A percentile compares a stretch with the other conserved stretches of the same genome.
These are phyloP conservation scores for Platorchestia sp. DNA, from an alignment of 1,140 invertebrate genomes.

Conservation along the genomic window DNA sequence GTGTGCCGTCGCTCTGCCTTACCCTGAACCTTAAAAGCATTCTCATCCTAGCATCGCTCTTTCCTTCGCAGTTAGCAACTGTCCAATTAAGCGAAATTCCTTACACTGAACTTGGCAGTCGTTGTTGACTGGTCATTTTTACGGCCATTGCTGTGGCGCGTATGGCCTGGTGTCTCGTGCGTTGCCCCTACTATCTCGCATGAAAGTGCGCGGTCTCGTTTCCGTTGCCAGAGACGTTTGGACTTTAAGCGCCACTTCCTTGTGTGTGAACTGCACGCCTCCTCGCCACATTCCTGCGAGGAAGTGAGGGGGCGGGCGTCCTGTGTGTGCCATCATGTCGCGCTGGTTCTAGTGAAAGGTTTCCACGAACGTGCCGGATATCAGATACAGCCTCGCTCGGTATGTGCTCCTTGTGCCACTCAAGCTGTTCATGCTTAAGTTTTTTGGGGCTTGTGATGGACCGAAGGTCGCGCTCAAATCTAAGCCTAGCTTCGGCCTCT, in stretches of 20 bases:
- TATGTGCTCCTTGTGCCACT: not conserved
- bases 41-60: not conserved
- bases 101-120: not conserved
- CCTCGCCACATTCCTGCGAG: not conserved
- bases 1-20: not conserved
- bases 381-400: not conserved
- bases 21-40: not conserved
- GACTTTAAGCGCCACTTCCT: not conserved
- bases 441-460: not conserved
- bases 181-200: not conserved
- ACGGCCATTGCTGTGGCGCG: not conserved
- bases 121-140: not conserved
- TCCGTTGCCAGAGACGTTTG: not conserved
- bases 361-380: not conserved
- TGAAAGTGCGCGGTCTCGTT: slow-evolving; percentile 4
- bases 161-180: not conserved
- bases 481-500: not conserved
- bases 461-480: not conserved
- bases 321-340: not conserved
- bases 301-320: not conserved
- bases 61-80: not conserved
- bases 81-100: not conserved
- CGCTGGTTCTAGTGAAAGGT: not conserved
- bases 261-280: slow-evolving; percentile 4
- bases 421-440: not conserved